A percentile compares a stretch with the other conserved stretches of the same genome.
Conservation (phyloP, 2,888 invertebrate species). For the Rotaria sp. region DNA sequence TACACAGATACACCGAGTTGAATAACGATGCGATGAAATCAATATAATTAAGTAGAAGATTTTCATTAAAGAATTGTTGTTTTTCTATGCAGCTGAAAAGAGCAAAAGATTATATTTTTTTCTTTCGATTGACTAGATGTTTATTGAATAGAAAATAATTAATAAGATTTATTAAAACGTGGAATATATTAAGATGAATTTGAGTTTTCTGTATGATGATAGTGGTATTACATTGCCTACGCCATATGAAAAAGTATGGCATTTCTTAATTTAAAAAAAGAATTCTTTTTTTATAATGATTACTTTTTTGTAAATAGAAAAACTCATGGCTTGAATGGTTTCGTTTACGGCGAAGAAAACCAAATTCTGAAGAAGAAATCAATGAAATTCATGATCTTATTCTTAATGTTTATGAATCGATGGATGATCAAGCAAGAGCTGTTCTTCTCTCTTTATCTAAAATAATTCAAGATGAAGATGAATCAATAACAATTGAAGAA, state of each 20-base stretch:
- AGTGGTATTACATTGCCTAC: neutral
- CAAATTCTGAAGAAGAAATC: slow-evolving; percentile 1
- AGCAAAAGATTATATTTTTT: neutral
- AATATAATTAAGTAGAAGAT: too few relatives aligned
- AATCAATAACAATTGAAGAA: neutral
- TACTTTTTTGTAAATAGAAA: neutral
- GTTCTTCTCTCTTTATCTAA: neutral
- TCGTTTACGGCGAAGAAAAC: neutral
- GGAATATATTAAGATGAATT: neutral
- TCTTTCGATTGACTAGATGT: neutral
- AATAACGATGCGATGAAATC: too few relatives aligned
- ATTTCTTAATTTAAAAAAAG: neutral
- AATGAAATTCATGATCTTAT: slow-evolving; percentile 14
- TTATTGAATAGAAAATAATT: neutral
- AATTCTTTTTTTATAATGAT: too few relatives aligned
- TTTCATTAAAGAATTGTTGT: too few relatives aligned
- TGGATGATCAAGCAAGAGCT: slow-evolving; percentile 26
- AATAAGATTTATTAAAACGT: neutral
- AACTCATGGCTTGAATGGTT: neutral
- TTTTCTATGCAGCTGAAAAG: too few relatives aligned
- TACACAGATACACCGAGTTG: too few relatives aligned
- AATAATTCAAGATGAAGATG: slow-evolving; percentile 15
- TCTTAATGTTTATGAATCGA: neutral
- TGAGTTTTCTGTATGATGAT: neutral
- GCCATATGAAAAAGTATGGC: neutral